Evolutionary conservation across 2,888 invertebrate species (phyloP).

Genomic region (Cerceris ruficornis): DNA sequence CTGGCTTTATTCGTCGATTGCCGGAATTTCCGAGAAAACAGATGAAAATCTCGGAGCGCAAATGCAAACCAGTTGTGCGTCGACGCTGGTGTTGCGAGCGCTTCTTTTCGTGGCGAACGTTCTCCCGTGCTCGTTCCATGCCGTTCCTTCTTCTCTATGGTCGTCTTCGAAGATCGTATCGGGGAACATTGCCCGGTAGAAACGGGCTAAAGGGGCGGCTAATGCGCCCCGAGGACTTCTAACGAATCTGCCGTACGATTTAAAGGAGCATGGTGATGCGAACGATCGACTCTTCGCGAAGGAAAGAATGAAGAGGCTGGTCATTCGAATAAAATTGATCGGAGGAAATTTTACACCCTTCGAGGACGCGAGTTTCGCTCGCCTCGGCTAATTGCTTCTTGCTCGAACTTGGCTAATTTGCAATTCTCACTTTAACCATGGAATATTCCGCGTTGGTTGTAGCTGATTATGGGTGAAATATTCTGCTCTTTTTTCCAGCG

Average conservation of each 20-base stretch:
- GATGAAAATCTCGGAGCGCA: constrained; percentile 78
- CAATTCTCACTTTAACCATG: too few species aligned
- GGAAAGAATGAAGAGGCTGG: not conserved
- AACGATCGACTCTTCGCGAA: constrained; percentile 1
- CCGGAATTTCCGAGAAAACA: constrained; percentile 77
- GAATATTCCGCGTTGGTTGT: too few species aligned
- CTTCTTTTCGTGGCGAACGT: constrained; percentile 23
- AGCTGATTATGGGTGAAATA: too few species aligned
- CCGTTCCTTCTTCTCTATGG: constrained; percentile 21
- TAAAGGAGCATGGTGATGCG: constrained; percentile 43
- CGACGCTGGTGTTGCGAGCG: constrained; percentile 43
- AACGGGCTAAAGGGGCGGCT: constrained; percentile 66
- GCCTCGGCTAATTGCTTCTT: not conserved
- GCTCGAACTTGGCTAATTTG: not conserved
- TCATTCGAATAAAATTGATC: constrained; percentile 28
- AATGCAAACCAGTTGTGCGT: constrained; percentile 74
- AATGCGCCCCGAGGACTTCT: constrained; percentile 66
- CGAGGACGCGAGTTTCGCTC: not conserved
- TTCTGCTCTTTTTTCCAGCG: too few species aligned
- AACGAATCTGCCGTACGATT: constrained; percentile 68
- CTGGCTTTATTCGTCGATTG: constrained; percentile 32
- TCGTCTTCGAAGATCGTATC: constrained; percentile 71
- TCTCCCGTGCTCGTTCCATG: constrained; percentile 41
- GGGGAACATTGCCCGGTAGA: constrained; percentile 54
- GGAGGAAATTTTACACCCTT: not conserved